Conservation (phyloP, 2,888 invertebrate species). For the Autographa pulchrina region DNA sequence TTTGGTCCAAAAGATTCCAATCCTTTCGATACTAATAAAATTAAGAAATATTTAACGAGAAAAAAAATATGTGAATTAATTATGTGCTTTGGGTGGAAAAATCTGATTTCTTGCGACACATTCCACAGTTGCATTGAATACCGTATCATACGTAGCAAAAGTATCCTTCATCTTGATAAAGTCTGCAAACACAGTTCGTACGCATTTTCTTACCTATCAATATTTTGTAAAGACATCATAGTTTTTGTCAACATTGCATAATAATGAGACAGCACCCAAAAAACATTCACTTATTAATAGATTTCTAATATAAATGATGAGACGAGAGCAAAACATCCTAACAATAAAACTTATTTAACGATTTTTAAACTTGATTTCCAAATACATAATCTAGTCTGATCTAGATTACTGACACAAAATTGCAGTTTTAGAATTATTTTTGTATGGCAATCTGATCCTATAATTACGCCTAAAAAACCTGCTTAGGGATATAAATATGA, state of each 20-base stretch:
- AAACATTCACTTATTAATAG: background rate
- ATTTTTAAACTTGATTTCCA: background rate
- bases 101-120: too few relatives aligned
- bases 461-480: background rate
- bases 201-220: background rate
- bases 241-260: background rate
- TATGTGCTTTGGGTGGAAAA: background rate
- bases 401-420: too few relatives aligned
- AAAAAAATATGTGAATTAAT: background rate
- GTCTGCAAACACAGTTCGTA: background rate
- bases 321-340: background rate
- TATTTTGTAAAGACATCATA: background rate
- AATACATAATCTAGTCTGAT: too few relatives aligned
- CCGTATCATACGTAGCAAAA: background rate
- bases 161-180: background rate
- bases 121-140: background rate
- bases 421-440: background rate
- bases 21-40: slow-evolving; percentile 18
- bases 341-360: background rate
- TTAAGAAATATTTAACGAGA: background rate
- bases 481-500: background rate
- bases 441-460: background rate
- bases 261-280: background rate
- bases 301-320: background rate
- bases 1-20: slow-evolving; percentile 43